Percentiles rank a stretch among this genome's conserved stretches.
phyloP scores from a whole-genome alignment of 2,888 invertebrate genomes.

The Melanostoma scalare region DNA sequence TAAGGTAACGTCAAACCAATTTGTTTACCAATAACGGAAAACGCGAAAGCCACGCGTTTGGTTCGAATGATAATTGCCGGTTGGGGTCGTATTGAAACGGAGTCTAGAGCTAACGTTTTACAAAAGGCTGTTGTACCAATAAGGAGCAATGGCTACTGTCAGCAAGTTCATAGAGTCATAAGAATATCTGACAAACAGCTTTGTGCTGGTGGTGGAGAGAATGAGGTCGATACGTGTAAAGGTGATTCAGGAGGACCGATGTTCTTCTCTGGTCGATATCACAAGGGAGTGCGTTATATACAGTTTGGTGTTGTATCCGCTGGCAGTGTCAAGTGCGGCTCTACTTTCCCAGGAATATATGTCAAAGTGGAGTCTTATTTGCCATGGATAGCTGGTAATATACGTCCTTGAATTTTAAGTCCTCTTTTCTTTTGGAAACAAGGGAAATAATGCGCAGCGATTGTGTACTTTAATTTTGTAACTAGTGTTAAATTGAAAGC shows the following conservation, averaged over 20 bases:
- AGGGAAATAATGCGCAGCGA: too few species aligned
- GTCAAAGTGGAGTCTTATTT: slow-evolving; percentile 83
- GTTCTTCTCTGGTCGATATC: slow-evolving; percentile 74
- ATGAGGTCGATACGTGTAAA: slow-evolving; percentile 60
- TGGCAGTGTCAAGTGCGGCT: slow-evolving; percentile 84
- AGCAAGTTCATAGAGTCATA: slow-evolving; percentile 77
- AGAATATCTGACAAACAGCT: slow-evolving; percentile 80
- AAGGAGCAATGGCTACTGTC: slow-evolving; percentile 73
- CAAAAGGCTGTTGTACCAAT: slow-evolving; percentile 75
- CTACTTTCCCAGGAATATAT: slow-evolving; percentile 83
- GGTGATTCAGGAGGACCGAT: slow-evolving; percentile 76
- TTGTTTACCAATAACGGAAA: slow-evolving; percentile 78
- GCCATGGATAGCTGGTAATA: slow-evolving; percentile 83
- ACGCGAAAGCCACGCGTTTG: slow-evolving; percentile 44
- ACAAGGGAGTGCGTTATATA: slow-evolving; percentile 73
- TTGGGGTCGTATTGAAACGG: slow-evolving; percentile 78
- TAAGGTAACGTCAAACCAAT: slow-evolving; percentile 77
- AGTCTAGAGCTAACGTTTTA: slow-evolving; percentile 55
- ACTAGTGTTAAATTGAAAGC: too few species aligned
- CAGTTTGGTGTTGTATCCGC: slow-evolving; percentile 85
- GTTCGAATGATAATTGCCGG: slow-evolving; percentile 76
- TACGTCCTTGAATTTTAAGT: neutral
- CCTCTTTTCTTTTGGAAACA: too few species aligned
- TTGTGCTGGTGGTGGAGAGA: slow-evolving; percentile 84
- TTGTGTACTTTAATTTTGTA: too few species aligned